Conservation (phyloP, 2,113 vertebrate genomes). For the Saguinus imperator region DNA sequence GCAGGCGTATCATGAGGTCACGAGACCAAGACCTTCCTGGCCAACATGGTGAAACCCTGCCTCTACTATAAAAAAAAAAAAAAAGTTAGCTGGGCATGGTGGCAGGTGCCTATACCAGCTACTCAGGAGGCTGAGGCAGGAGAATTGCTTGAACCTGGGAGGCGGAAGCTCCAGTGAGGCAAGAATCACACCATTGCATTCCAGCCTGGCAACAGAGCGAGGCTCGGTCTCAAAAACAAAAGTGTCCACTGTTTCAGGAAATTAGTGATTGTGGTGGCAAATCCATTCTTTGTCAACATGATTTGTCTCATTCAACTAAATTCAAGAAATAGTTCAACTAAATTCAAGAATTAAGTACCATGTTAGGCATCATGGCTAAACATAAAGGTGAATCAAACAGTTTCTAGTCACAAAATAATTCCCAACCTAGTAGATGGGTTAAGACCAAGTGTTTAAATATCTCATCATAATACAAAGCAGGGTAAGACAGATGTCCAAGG, state of each 20-base stretch:
- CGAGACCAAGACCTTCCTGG: too few species aligned
- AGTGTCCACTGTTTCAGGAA: not conserved
- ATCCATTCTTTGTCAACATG: not conserved
- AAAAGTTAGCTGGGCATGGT: too few species aligned
- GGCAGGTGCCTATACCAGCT: too few species aligned
- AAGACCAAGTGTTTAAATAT: not conserved
- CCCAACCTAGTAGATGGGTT: not conserved
- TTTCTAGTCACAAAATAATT: not conserved
- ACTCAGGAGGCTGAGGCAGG: too few species aligned
- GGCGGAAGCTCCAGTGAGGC: too few species aligned
- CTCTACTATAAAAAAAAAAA: too few species aligned
- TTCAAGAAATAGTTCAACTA: conserved; percentile 15
- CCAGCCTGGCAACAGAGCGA: too few species aligned
- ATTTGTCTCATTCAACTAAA: conserved; percentile 18
- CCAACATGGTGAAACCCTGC: too few species aligned
- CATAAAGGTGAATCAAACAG: not conserved
- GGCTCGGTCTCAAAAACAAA: too few species aligned
- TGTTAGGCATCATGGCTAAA: not conserved
- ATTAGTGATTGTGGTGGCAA: not conserved
- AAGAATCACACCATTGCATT: too few species aligned
- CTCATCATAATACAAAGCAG: not conserved
- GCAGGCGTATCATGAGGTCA: too few species aligned
- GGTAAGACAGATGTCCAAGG: not conserved
- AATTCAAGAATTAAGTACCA: not conserved
- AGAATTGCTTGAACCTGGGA: too few species aligned